Base-by-base conservation (phyloP, 2,888 invertebrate genomes). In the Fissipunctia ypsillon region DNA sequence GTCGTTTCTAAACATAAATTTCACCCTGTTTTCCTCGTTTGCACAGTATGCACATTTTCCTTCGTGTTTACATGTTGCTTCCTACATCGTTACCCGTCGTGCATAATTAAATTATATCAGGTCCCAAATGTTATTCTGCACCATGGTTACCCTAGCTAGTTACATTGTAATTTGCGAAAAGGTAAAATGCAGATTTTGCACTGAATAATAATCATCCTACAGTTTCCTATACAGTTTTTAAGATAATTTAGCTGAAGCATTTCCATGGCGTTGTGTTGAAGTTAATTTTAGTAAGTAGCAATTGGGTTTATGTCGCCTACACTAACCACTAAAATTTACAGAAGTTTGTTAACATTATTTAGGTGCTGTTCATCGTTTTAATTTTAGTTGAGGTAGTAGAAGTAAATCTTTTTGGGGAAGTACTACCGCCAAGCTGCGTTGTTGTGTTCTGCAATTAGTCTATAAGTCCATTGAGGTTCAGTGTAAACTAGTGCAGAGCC, bases 141-240 rank as follows among this genome's bases (percentile, higher is more conserved):
- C 35, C 69, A 70, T 81, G 61, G 84, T 69, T 48, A 73, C 77
- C 74, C 78, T 82, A 80, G 59, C 63, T 79, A 78, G 76, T 68
- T 73, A 85, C 86, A 87, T 84, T 78, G 85, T 87, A 86, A 88
- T 86, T 88, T 86, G 59, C 84, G 83, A 87, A 82, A 73, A 81
- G 74, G 83, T 85, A 82, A 87, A 90, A 89, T 91, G 90, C 88
- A 90, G 88, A 91, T 89, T 89, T 85, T 82, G 83, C 83, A 80
- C 80, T 83, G 83, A 75, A 87, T 87, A 86, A 79, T 82, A 84
- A 68, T 71, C 38, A 66, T 64, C 19, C 12, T 63, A 50, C 57
- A 76, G 50, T 72, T 74, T 48, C 61, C 41, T 57, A 35, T 63
- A 54, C n/a, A 76, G 45, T 35, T 79, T 38, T 73, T 50, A 48